Conservation (phyloP, 2,797 vertebrate genomes). For the Malurus leucopterus region DNA sequence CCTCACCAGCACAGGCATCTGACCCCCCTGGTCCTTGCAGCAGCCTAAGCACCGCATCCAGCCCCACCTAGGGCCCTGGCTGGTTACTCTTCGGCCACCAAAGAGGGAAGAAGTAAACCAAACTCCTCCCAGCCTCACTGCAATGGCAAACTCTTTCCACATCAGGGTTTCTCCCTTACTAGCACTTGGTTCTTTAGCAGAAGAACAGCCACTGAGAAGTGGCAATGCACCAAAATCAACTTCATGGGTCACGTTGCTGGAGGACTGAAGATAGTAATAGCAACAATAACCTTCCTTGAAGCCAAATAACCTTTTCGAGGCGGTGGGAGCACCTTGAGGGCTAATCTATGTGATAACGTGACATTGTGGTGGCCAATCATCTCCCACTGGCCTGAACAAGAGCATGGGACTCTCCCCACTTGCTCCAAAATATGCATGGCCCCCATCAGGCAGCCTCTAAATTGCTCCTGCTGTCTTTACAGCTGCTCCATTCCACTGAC, state of each 20-base stretch:
- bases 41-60: neutral
- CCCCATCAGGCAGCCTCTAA: conserved; percentile 66
- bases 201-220: neutral
- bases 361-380: conserved; percentile 34
- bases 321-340: conserved; percentile 6
- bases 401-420: conserved; percentile 70
- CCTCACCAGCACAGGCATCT: neutral
- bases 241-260: neutral
- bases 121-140: neutral
- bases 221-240: neutral
- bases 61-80: neutral
- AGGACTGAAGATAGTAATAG: neutral
- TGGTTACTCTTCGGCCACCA: neutral
- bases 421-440: conserved; percentile 54
- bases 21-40: neutral
- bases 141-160: neutral
- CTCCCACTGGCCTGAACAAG: conserved; percentile 51
- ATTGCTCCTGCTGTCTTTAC: conserved; percentile 79
- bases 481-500: conserved; percentile 81
- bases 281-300: neutral
- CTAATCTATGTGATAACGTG: conserved; percentile 64
- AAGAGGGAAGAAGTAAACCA: neutral
- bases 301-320: conserved; percentile 11
- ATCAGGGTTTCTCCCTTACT: neutral
- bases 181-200: neutral